A percentile compares a stretch with the other conserved stretches of the same genome.
These are phyloP conservation scores for Platichthys stellatus DNA, from an alignment of 2,113 vertebrate species.

Conservation along the genomic window DNA sequence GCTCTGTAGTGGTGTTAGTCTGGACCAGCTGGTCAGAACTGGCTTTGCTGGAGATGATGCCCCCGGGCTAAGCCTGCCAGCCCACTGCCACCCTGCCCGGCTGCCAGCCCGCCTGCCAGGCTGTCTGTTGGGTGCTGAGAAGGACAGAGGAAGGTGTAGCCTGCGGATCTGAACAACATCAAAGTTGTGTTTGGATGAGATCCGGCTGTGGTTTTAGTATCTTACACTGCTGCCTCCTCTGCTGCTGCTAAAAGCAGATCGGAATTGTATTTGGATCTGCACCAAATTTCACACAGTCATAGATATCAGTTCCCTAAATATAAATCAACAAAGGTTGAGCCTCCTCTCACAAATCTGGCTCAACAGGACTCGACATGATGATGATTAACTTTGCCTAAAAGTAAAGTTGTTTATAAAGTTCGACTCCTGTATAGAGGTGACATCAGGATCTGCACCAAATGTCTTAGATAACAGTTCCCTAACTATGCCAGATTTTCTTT, in stretches of 20 bases:
- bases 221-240: neutral
- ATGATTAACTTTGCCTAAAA: neutral
- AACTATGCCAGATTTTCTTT: no score
- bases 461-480: no score
- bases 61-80: constrained; percentile 71
- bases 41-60: constrained; percentile 66
- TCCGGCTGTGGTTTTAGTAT: constrained; percentile 31
- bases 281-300: neutral
- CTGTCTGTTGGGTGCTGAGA: constrained; percentile 68
- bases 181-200: constrained; percentile 56
- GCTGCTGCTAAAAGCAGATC: neutral
- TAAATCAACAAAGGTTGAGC: neutral
- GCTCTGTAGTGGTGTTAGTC: constrained; percentile 61
- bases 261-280: neutral
- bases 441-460: neutral
- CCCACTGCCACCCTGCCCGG: constrained; percentile 66
- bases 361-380: neutral
- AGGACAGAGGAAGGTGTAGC: constrained; percentile 70
- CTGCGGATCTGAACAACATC: constrained; percentile 51
- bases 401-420: neutral
- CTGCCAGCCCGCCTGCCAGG: constrained; percentile 68
- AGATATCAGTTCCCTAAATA: neutral
- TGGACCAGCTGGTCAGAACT: constrained; percentile 75
- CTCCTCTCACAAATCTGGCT: neutral
- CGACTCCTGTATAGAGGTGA: neutral